Evolutionary conservation across 2,888 invertebrate species (phyloP).

Genomic region (Choristoneura rosaceana): DNA sequence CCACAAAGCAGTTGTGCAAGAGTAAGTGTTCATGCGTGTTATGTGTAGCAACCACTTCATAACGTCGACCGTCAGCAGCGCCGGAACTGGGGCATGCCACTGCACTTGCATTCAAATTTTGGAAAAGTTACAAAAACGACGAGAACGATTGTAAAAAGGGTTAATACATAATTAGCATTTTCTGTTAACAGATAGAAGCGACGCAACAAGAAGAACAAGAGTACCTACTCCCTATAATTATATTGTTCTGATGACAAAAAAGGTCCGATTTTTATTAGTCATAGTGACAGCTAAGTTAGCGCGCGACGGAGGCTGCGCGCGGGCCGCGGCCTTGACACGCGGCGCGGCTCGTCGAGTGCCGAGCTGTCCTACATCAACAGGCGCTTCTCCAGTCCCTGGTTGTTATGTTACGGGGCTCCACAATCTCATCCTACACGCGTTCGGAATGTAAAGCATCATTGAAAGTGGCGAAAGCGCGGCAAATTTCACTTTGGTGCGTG

Average conservation of each 20-base stretch:
- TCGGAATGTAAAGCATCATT: not conserved
- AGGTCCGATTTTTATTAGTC: not conserved
- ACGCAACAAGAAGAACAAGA: not conserved
- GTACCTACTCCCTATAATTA: not conserved
- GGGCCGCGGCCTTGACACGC: conserved; percentile 1
- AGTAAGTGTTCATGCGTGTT: not conserved
- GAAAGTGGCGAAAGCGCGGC: conserved; percentile 4
- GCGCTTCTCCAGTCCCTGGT: not conserved
- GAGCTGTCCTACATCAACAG: not conserved
- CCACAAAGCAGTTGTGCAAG: not conserved
- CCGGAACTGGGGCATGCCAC: not conserved
- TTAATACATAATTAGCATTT: not conserved
- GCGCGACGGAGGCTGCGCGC: conserved; percentile 1
- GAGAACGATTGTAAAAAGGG: no score
- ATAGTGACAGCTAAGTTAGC: not conserved
- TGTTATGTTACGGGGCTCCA: not conserved
- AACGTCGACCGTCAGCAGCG: not conserved
- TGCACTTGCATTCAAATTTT: not conserved
- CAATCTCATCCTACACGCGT: not conserved
- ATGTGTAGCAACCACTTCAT: not conserved
- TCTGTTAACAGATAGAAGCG: not conserved
- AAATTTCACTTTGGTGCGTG: not conserved
- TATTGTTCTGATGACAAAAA: not conserved
- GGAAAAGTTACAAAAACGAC: no score
- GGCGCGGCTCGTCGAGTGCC: not conserved